A percentile compares a stretch with the other conserved stretches of the same genome.
Evolutionary conservation across 92 coral and sea anemone species (phyloP).

Genomic region (Siderastrea radians): DNA sequence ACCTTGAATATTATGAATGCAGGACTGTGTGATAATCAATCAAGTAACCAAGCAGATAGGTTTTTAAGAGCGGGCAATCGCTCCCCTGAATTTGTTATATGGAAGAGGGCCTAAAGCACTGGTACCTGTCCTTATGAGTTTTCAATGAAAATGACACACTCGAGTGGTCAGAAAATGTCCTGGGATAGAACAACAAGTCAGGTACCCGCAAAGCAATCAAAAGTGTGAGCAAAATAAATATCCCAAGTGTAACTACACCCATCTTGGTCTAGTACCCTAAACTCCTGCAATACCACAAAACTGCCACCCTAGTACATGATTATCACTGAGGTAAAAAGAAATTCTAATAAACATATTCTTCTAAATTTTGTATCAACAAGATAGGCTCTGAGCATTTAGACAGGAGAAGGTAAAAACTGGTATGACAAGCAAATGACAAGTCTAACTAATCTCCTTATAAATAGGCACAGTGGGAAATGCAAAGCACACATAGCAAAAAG

Average conservation of each 20-base stretch:
- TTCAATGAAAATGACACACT: not conserved
- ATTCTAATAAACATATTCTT: not conserved
- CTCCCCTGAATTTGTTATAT: slow-evolving; percentile 2
- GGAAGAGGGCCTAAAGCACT: not conserved
- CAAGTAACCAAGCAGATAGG: slow-evolving; percentile 18
- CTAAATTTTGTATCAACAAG: not conserved
- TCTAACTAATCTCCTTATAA: not conserved
- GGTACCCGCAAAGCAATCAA: slow-evolving; percentile 49
- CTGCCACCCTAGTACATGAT: not conserved
- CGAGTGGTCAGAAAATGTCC: not conserved
- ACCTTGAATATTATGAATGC: slow-evolving; percentile 7
- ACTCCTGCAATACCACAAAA: not conserved
- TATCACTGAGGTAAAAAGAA: not conserved
- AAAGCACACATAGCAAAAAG: not conserved
- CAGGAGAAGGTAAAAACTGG: not conserved
- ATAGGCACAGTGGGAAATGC: slow-evolving; percentile 13
- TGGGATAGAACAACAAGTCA: not conserved
- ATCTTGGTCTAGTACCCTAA: not conserved
- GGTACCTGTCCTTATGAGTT: slow-evolving; percentile 20
- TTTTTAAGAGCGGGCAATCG: not conserved
- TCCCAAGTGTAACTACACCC: not conserved
- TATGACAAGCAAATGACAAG: not conserved
- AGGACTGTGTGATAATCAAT: slow-evolving; percentile 16
- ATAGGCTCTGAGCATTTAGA: not conserved
- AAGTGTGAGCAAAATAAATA: slow-evolving; percentile 22